Evolutionary conservation across 92 coral and sea anemone genomes (phyloP).

Genomic region (Palythoa caribaeorum): DNA sequence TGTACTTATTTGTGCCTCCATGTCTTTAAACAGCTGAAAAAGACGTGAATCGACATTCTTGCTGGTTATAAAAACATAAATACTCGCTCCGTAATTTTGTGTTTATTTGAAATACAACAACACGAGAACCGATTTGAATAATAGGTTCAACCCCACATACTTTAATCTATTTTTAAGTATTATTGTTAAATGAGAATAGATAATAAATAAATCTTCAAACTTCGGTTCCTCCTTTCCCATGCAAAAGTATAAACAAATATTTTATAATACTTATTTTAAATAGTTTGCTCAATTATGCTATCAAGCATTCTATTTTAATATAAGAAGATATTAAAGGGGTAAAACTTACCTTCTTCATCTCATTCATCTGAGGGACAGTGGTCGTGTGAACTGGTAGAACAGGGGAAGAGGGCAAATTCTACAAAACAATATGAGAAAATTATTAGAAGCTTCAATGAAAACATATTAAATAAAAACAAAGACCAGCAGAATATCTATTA

Average conservation of each 20-base stretch:
- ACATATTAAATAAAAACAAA: neutral
- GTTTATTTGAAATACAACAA: slow-evolving; percentile 1
- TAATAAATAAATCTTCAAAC: neutral
- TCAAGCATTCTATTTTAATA: neutral
- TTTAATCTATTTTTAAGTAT: slow-evolving; percentile 1
- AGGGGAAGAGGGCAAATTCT: neutral
- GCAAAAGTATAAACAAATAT: neutral
- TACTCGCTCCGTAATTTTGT: neutral
- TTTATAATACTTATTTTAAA: neutral
- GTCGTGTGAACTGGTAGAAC: neutral
- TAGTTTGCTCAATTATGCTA: neutral
- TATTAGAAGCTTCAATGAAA: neutral
- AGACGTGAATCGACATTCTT: neutral
- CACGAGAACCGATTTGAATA: neutral
- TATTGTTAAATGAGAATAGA: neutral
- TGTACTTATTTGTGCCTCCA: too few species aligned
- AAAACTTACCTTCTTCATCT: neutral
- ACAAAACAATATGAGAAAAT: neutral
- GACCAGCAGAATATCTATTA: neutral
- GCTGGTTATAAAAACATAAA: neutral
- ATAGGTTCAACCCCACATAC: slow-evolving; percentile 1
- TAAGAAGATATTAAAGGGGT: neutral
- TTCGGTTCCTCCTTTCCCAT: slow-evolving; percentile 3
- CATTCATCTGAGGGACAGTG: neutral
- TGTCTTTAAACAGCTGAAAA: neutral